Conservation (phyloP, 1,140 invertebrate genomes). For the Drosophila albomicans region DNA sequence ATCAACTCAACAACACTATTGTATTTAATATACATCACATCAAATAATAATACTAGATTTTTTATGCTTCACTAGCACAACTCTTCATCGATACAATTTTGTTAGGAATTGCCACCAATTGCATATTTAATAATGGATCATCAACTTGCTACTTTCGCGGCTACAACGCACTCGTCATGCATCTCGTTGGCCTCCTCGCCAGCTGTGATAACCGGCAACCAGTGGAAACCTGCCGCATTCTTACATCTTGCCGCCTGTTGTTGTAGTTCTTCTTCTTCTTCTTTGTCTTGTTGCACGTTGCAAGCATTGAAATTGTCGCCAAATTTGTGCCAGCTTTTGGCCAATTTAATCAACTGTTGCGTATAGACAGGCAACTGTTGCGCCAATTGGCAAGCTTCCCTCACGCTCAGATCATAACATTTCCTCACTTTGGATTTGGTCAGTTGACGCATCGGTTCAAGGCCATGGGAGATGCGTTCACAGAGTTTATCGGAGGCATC, state of each 20-base stretch:
- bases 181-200: background rate
- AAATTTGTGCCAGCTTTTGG: background rate
- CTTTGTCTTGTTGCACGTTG: background rate
- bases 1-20: no score
- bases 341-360: background rate
- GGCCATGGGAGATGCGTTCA: background rate
- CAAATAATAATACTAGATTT: no score
- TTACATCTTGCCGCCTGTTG: background rate
- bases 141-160: no score
- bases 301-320: background rate
- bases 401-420: conserved; percentile 34
- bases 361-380: conserved; percentile 25
- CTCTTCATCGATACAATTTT: no score
- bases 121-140: no score
- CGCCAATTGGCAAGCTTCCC: conserved; percentile 27
- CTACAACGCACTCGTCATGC: no score
- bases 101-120: no score
- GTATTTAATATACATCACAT: no score
- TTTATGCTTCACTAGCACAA: no score
- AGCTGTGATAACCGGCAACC: conserved; percentile 6
- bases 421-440: background rate
- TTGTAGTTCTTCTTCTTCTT: no score
- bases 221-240: background rate
- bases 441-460: conserved; percentile 9
- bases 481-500: conserved; percentile 36